Conservation (phyloP, 2,888 invertebrate species). For the Agrotis segetum region DNA sequence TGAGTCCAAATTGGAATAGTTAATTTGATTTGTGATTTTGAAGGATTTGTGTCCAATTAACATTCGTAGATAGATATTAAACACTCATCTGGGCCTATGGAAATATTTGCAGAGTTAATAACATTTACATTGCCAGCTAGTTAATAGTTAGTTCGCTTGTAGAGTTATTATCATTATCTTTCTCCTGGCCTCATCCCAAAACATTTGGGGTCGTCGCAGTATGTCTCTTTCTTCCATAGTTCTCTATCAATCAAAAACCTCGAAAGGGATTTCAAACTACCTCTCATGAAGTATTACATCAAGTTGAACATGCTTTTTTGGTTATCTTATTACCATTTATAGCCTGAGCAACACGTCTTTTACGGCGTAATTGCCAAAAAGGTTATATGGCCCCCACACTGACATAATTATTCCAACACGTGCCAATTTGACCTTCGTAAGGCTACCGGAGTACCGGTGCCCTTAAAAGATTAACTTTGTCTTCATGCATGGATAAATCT, state of each 20-base stretch:
- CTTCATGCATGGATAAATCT: constrained; percentile 67
- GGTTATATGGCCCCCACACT: constrained; percentile 18
- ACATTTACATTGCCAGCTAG: background rate
- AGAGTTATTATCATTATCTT: too few relatives aligned
- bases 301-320: too few relatives aligned
- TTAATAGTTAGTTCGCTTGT: background rate
- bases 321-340: background rate
- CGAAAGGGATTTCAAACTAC: background rate
- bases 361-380: constrained; percentile 11
- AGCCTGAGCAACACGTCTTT: background rate
- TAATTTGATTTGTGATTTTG: constrained; percentile 13
- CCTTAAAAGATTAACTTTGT: constrained; percentile 53
- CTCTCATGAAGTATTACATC: background rate
- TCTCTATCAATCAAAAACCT: too few relatives aligned
- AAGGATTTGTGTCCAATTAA: constrained; percentile 15
- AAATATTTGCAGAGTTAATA: background rate
- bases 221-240: too few relatives aligned
- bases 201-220: too few relatives aligned
- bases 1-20: constrained; percentile 13
- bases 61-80: background rate
- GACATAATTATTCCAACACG: constrained; percentile 32
- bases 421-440: constrained; percentile 25
- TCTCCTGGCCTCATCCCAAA: too few relatives aligned
- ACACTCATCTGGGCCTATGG: background rate
- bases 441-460: constrained; percentile 15